Conservation (phyloP, 1,140 invertebrate species). For the Brachystomella parvula region DNA sequence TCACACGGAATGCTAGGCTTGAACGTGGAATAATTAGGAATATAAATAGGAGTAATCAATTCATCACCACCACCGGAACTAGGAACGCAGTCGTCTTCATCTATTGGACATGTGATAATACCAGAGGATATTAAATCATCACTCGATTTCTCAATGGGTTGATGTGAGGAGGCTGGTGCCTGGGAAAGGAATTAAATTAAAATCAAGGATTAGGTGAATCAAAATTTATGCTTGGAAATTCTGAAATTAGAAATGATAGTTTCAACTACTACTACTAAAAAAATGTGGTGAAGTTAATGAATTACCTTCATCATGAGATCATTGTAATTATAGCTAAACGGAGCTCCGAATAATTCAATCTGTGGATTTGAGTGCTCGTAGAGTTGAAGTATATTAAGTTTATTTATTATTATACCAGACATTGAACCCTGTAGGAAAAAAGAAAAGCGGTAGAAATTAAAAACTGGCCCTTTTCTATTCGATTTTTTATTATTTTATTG, state of each 20-base stretch:
- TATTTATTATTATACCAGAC: conserved; percentile 10
- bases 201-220: no score
- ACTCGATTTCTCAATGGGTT: neutral
- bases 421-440: neutral
- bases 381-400: neutral
- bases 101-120: conserved; percentile 39
- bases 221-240: no score
- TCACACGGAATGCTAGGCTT: conserved; percentile 41
- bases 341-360: neutral
- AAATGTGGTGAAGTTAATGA: neutral
- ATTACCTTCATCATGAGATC: conserved; percentile 12
- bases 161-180: conserved; percentile 1
- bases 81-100: conserved; percentile 76
- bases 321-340: conserved; percentile 5
- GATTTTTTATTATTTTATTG: neutral
- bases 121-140: conserved; percentile 4
- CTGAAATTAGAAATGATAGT: no score
- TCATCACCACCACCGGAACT: conserved; percentile 66
- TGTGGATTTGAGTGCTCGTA: conserved; percentile 3
- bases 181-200: neutral
- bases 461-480: neutral
- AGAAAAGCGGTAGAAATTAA: neutral
- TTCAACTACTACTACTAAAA: no score
- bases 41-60: conserved; percentile 83
- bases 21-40: conserved; percentile 51